Evolutionary conservation across 2,113 vertebrate genomes (phyloP), one percentile per base, ranked within the genome.

Genomic region (Phycodurus eques): DNA sequence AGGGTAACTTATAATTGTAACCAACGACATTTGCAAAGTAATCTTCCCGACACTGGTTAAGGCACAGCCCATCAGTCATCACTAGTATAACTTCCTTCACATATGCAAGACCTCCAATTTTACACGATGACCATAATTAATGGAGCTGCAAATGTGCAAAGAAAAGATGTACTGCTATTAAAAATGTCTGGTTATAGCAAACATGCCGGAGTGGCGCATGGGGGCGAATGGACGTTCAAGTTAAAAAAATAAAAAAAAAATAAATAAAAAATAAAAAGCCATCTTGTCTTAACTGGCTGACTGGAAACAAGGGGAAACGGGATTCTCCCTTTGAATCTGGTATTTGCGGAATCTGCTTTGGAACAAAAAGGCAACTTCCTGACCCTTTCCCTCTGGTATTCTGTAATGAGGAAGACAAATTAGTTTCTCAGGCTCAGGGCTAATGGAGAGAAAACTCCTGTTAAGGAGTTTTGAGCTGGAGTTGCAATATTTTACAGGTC

Each of bases 261-360:
- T 5, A 39, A n/a, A n/a, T n/a, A n/a, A n/a, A n/a, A n/a, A n/a
- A n/a, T n/a, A n/a, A n/a, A n/a, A 27, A 79, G 77, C 71, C 49
- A 68, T 76, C 19, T 86, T 85, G 80, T 82, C 82, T 74, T 88
- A 81, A 90, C 73, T 84, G 80, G 70, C 76, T 70, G 80, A 75
- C 82, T 79, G 66, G 78, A 73, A 83, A 65, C 80, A 75, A 72
- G 57, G 46, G 87, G 82, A 84, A 81, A 57, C 53, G 68, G 61
- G 78, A 83, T 84, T 86, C 83, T 88, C 86, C 85, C 87, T 83
- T 81, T 76, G 83, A 83, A 85, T 91, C 78, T 92, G 92, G 92
- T 92, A 94, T 94, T 92, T 92, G 83, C 88, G 92, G 93, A 94
- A 94, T 93, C 87, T 91, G 85, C 88, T 86, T 86, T 90, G 87